Evolutionary conservation across 2,888 invertebrate genomes (phyloP).

Genomic region (Torymus auratus): DNA sequence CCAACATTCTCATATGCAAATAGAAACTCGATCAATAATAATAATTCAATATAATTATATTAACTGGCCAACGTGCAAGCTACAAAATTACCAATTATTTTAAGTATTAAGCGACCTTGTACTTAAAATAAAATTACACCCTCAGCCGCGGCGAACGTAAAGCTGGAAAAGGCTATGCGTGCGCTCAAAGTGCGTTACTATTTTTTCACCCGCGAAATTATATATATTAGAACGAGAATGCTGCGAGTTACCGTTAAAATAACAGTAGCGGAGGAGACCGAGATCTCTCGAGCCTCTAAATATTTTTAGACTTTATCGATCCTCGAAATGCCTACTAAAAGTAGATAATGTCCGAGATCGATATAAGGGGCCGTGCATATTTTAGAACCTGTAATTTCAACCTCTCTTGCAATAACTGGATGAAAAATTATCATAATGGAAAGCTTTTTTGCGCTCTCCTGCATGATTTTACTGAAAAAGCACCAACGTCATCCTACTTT

Average conservation of each 20-base stretch:
- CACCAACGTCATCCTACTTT: no score
- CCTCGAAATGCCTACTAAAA: background rate
- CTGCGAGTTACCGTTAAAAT: background rate
- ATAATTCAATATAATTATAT: slow-evolving; percentile 11
- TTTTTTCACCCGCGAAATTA: slow-evolving; percentile 5
- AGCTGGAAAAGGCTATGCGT: background rate
- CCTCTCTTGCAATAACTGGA: background rate
- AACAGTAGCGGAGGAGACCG: background rate
- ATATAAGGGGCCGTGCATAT: background rate
- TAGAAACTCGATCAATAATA: no score
- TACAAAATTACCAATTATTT: slow-evolving; percentile 11
- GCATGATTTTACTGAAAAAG: no score
- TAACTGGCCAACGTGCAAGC: background rate
- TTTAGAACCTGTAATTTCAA: slow-evolving; percentile 4
- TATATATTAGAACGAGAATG: slow-evolving; percentile 2
- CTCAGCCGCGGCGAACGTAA: background rate
- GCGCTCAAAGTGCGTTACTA: background rate
- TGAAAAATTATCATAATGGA: slow-evolving; percentile 19
- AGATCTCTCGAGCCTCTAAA: no score
- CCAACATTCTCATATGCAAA: no score
- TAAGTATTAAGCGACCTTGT: slow-evolving; percentile 11
- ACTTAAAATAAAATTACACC: slow-evolving; percentile 23
- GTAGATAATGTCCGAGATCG: slow-evolving; percentile 14
- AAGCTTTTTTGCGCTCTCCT: slow-evolving; percentile 3
- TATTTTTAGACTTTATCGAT: background rate